phyloP scores from a whole-genome alignment of 1,140 invertebrate genomes.

The Zophobas morio region DNA sequence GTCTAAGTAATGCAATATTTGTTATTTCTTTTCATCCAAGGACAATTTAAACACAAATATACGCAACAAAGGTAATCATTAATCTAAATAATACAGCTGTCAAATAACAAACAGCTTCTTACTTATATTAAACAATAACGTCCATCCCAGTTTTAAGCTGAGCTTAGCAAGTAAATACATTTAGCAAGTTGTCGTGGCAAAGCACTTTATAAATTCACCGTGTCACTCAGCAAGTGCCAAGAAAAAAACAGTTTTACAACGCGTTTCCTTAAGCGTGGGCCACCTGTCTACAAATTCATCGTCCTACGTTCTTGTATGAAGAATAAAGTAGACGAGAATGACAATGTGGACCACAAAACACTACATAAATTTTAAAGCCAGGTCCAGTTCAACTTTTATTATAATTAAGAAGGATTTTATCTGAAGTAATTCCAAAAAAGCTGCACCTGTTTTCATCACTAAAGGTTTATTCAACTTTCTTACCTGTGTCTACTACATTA shows the following conservation, averaged over 20 bases:
- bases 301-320: background rate
- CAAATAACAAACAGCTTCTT: too few relatives aligned
- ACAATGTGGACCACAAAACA: background rate
- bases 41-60: too few relatives aligned
- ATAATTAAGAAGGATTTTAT: background rate
- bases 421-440: too few relatives aligned
- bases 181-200: slow-evolving; percentile 4
- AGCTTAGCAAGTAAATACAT: background rate
- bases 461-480: too few relatives aligned
- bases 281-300: slow-evolving; percentile 33
- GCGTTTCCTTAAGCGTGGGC: background rate
- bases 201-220: slow-evolving; percentile 18
- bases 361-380: too few relatives aligned
- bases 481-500: too few relatives aligned
- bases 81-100: too few relatives aligned
- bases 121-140: too few relatives aligned
- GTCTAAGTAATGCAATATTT: too few relatives aligned
- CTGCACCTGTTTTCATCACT: too few relatives aligned
- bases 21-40: too few relatives aligned
- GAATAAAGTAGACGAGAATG: background rate
- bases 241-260: background rate
- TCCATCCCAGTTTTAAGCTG: background rate
- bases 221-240: slow-evolving; percentile 22
- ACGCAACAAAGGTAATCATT: too few relatives aligned
- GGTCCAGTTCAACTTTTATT: slow-evolving; percentile 4